Evolutionary conservation across 2,888 invertebrate genomes (phyloP), one percentile per base, ranked within the genome.

Genomic region (Pyrochroa serraticornis): DNA sequence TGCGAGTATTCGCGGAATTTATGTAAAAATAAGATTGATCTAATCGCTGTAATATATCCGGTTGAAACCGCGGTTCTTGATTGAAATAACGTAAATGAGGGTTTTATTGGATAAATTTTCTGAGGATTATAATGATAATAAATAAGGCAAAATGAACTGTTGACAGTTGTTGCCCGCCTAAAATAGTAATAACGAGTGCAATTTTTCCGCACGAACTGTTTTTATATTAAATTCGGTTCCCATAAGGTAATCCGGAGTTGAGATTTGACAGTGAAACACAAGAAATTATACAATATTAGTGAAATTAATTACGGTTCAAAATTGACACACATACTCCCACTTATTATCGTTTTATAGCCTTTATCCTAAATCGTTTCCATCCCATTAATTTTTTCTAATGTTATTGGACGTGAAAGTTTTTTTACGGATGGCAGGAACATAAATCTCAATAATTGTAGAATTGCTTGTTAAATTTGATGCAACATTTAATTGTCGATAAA

Each of bases 261-360:
- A 3, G 32, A 33, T 33, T 44, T 10, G n/a, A 45, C 31, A 7
- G 32, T n/a, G 32, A 10, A 12, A 12, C 32, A 35, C 35, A 13
- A 45, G 36, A 45, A 45, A 45, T 43, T 43, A 41, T 31, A 9
- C 6, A n/a, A 45, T 13, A 50, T 43, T 43, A 35, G 42, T 7
- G 8, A 37, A 51, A 51, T 51, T 51, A 51, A 51, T 51, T 51
- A 51, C 51, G 43, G 30, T 43, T 6, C 5, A 35, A 43, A 30
- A 22, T 14, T 13, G 43, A 12, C 32, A 30, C 36, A 50, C 43
- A 35, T 35, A 9, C 22, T 41, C 22, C 41, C 41, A 41, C 22
- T 41, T 22, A 39, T 22, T 41, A 12, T 12, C 14, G n/a, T 14
- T 7, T 42, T n/a, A 43, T 43, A 33, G 32, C 32, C 1, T 43